These are phyloP conservation scores for Neosilurus hyrtlii DNA, from an alignment of 2,797 vertebrate genomes.

Conservation along the genomic window DNA sequence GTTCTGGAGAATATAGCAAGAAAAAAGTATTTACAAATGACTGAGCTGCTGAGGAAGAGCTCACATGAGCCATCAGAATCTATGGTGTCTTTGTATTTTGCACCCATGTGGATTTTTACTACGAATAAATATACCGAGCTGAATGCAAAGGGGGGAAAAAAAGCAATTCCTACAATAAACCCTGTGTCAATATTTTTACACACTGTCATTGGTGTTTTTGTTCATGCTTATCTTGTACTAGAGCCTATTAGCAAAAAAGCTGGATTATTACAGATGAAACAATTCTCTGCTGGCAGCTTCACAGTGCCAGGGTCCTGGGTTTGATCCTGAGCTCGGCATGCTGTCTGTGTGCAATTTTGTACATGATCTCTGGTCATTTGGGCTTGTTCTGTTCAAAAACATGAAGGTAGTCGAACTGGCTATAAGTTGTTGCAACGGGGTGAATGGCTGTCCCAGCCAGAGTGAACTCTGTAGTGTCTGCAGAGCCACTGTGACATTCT, in stretches of 20 bases:
- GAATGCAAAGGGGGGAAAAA: constrained; percentile 53
- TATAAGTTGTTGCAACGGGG: too few relatives aligned
- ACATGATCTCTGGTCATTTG: background rate
- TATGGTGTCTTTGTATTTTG: constrained; percentile 50
- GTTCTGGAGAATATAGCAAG: constrained; percentile 22
- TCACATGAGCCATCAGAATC: constrained; percentile 15
- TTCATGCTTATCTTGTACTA: background rate
- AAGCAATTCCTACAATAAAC: constrained; percentile 65
- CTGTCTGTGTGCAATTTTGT: background rate
- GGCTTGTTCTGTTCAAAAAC: background rate
- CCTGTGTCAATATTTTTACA: constrained; percentile 62
- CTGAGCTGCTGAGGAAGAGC: constrained; percentile 48
- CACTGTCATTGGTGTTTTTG: constrained; percentile 37
- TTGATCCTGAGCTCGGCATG: background rate
- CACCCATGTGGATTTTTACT: constrained; percentile 74
- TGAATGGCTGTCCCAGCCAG: background rate
- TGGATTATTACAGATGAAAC: background rate
- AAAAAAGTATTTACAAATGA: constrained; percentile 44
- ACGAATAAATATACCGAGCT: constrained; percentile 66
- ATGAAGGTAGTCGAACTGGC: background rate
- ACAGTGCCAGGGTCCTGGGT: background rate
- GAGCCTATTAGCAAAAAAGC: background rate
- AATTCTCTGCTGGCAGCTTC: background rate
- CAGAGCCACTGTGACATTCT: background rate
- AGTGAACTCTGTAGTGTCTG: background rate